Percentiles rank a stretch among this genome's conserved stretches.
phyloP scores from a whole-genome alignment of 2,113 vertebrate genomes.

The Anolis carolinensis region DNA sequence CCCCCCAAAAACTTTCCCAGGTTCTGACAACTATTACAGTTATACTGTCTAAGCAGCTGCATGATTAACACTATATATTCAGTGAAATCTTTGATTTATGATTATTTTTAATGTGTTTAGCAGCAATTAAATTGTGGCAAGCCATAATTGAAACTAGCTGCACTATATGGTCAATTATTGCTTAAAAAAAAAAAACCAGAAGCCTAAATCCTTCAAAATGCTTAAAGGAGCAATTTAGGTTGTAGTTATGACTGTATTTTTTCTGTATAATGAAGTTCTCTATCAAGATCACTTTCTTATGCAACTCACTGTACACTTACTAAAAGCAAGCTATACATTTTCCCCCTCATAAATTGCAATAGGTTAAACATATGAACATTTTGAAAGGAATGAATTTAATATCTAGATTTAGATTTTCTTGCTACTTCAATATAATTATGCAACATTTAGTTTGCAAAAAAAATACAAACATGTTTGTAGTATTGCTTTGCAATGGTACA shows the following conservation, averaged over 20 bases:
- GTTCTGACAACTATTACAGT: neutral
- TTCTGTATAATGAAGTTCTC: conserved; percentile 13
- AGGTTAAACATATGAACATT: conserved; percentile 29
- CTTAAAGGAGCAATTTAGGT: neutral
- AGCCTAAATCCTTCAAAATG: neutral
- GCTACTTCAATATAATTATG: conserved; percentile 53
- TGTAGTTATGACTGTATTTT: neutral
- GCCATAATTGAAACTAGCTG: neutral
- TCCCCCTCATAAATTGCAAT: conserved; percentile 18
- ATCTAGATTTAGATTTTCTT: conserved; percentile 51
- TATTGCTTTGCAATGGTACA: conserved; percentile 72
- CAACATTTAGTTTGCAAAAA: conserved; percentile 70
- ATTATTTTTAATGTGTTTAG: neutral
- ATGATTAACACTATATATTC: neutral
- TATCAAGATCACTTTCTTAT: conserved; percentile 45
- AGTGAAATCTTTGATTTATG: neutral
- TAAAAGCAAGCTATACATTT: neutral
- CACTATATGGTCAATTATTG: neutral
- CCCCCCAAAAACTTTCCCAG: too few relatives aligned
- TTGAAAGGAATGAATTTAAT: conserved; percentile 47
- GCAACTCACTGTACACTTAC: neutral
- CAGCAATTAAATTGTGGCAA: neutral
- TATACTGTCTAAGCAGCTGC: neutral
- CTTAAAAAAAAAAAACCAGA: neutral
- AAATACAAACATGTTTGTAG: conserved; percentile 62